Conservation (phyloP, 2,113 vertebrate species). For the Parotia lawesii region DNA sequence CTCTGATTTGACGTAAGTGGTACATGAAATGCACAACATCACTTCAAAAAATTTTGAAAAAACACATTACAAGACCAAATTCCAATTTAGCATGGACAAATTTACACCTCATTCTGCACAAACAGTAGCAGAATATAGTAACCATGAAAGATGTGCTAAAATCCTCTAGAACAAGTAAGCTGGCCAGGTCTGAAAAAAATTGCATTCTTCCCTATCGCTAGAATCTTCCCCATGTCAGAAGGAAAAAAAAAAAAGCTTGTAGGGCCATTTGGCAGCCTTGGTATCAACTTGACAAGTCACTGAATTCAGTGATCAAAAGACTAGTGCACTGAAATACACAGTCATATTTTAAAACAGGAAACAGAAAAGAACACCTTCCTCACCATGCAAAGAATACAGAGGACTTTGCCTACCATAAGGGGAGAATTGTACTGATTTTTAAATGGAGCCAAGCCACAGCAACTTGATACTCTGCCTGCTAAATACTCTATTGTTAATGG, state of each 20-base stretch:
- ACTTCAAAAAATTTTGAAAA: background rate
- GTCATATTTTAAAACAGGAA: background rate
- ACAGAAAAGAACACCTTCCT: background rate
- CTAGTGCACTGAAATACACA: background rate
- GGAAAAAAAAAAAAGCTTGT: background rate
- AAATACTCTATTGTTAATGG: background rate
- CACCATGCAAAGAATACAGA: background rate
- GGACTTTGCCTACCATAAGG: background rate
- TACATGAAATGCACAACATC: background rate
- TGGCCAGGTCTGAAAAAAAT: background rate
- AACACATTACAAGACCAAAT: background rate
- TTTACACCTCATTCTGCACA: background rate
- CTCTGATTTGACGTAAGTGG: background rate
- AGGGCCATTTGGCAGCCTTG: background rate
- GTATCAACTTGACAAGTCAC: background rate
- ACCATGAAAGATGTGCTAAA: background rate
- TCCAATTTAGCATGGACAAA: background rate
- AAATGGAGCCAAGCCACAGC: conserved; percentile 9
- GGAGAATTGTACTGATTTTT: background rate
- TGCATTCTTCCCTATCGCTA: background rate
- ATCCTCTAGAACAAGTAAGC: background rate
- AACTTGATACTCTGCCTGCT: background rate
- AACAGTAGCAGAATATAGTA: background rate
- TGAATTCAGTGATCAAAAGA: background rate
- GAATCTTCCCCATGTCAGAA: background rate